Evolutionary conservation across 1,140 invertebrate species (phyloP), one percentile per base, ranked within the genome.

Genomic region (Pogonomyrmex barbatus): DNA sequence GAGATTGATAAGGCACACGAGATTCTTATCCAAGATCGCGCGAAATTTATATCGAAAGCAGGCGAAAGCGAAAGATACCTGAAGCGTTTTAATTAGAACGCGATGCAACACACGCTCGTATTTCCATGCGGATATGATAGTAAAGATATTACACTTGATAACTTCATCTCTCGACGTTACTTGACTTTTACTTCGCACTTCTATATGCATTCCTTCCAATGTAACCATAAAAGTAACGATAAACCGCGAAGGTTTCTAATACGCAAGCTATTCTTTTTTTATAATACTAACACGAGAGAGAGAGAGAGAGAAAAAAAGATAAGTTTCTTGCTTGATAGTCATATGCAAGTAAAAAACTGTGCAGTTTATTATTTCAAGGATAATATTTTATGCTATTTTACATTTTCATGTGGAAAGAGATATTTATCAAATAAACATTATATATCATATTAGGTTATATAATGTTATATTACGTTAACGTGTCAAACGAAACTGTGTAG

Each of bases 81-180:
- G 39, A 5, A 30, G 54, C 79, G 45, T 60, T 73, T 60, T 73
- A 73, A 83, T 83, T 83, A 65, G 47, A 52, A 42, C 62, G 56
- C n/a, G 62, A 54, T 54, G 62, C 42, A 36, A 45, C 45, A 42
- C 75, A 42, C 30, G 30, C 33, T 52, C 60, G 17, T 77, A 68
- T 63, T 42, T 77, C 45, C 58, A 63, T 63, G 24, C 17, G 30
- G 47, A 78, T 85, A 63, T 36, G 47, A 24, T 52, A 68, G 14
- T 70, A 78, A 0, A 73, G 42, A 83, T 82, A 82, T 83, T 73
- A 83, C 30, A 83, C 42, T 60, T 83, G 68, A 83, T 83, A 83
- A 83, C 68, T 83, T 75, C 62, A 73, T 83, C 79, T 75, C 68
- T 75, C 54, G 45, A 33, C 24, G 47, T 63, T 70, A 70, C 24